A percentile compares a stretch with the other conserved stretches of the same genome.
Conservation (phyloP, 1,140 invertebrate genomes). For the Contarinia nasturtii region DNA sequence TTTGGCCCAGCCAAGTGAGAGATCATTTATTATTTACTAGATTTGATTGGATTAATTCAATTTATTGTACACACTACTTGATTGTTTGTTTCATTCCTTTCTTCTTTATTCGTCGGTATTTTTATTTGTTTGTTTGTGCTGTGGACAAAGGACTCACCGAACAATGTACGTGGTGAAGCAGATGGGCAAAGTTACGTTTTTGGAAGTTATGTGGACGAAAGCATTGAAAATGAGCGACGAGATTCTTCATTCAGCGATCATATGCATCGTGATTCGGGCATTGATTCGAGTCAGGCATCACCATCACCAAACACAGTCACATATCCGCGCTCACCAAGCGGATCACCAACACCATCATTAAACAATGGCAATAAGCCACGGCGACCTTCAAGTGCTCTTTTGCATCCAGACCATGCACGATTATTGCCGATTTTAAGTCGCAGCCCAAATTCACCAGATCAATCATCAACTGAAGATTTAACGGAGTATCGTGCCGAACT, state of each 20-base stretch:
- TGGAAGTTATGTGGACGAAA: conserved; percentile 27
- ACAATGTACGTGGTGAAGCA: conserved; percentile 38
- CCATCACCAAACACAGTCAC: conserved; percentile 34
- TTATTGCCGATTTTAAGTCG: conserved; percentile 27
- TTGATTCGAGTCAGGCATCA: conserved; percentile 48
- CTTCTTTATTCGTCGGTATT: conserved; percentile 7
- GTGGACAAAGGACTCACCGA: conserved; percentile 34
- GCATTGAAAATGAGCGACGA: conserved; percentile 12
- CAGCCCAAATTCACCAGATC: conserved; percentile 27
- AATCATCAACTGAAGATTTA: conserved; percentile 22
- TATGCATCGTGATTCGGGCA: conserved; percentile 33
- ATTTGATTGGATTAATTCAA: too few species aligned
- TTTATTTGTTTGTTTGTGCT: conserved; percentile 4
- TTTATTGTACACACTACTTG: too few species aligned
- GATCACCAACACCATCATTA: conserved; percentile 24
- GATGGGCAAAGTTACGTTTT: conserved; percentile 49
- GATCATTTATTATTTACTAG: neutral
- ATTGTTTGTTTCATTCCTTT: conserved; percentile 4
- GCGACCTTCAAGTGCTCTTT: conserved; percentile 33
- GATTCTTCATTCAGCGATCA: conserved; percentile 23
- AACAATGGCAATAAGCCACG: conserved; percentile 20
- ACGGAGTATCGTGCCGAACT: conserved; percentile 16
- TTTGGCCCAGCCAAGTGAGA: conserved; percentile 34
- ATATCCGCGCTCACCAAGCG: conserved; percentile 20
- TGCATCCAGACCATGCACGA: conserved; percentile 48